Conservation (phyloP, 2,797 vertebrate genomes). For the Anas georgica region DNA sequence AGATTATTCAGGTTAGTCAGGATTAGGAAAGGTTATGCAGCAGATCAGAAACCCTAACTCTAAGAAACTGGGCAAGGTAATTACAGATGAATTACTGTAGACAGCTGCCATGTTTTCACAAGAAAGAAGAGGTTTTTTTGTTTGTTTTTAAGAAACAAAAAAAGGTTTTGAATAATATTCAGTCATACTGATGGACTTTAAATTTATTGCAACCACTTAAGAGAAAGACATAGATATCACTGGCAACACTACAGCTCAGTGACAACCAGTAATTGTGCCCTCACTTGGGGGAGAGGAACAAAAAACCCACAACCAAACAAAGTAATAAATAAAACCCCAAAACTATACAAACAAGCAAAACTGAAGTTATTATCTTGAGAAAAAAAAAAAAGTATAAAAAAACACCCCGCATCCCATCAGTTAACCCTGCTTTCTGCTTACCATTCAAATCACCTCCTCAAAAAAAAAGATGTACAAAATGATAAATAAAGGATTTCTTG, state of each 20-base stretch:
- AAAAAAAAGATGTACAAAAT: not conserved
- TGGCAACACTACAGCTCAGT: not conserved
- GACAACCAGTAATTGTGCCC: conserved; percentile 5
- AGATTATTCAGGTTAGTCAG: not conserved
- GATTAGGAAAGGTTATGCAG: not conserved
- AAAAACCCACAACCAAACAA: not conserved
- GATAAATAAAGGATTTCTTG: conserved; percentile 4
- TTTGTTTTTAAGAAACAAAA: too few relatives aligned
- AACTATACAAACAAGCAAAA: not conserved
- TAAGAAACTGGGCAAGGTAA: not conserved
- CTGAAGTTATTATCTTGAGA: not conserved
- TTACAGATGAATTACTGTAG: conserved; percentile 2
- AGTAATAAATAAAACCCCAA: not conserved
- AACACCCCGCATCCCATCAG: too few relatives aligned
- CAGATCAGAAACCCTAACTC: not conserved
- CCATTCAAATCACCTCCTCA: not conserved
- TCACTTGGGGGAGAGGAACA: not conserved
- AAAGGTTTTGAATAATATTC: not conserved
- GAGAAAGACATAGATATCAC: not conserved
- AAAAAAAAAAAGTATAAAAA: not conserved
- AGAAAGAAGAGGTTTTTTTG: not conserved
- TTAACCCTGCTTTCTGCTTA: not conserved
- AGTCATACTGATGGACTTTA: not conserved
- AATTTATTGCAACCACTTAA: conserved; percentile 29
- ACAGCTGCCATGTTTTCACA: not conserved